Evolutionary conservation across 2,888 invertebrate genomes (phyloP).

Genomic region (Conistra vaccinii): DNA sequence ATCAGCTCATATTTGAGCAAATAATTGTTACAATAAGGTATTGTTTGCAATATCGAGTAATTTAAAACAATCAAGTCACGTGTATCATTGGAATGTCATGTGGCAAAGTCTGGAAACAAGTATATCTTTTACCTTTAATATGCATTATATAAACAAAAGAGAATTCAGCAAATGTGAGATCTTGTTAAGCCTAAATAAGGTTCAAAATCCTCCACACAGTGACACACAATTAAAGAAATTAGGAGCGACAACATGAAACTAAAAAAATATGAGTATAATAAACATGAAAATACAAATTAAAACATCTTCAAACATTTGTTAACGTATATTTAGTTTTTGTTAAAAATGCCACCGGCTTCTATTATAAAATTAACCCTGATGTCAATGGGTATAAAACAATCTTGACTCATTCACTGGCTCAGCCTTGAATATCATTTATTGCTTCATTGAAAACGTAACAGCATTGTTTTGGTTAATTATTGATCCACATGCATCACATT

Average conservation of each 20-base stretch:
- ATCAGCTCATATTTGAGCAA: conserved; percentile 11
- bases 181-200: neutral
- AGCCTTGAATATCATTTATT: conserved; percentile 62
- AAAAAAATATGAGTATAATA: neutral
- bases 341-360: neutral
- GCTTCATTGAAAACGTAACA: conserved; percentile 46
- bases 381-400: conserved; percentile 62
- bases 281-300: neutral
- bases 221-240: neutral
- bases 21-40: conserved; percentile 5
- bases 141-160: neutral
- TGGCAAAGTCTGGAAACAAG: neutral
- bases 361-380: conserved; percentile 63
- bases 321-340: neutral
- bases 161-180: neutral
- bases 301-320: neutral
- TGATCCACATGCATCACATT: conserved; percentile 34
- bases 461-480: conserved; percentile 51
- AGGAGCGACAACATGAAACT: neutral
- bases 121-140: neutral
- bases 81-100: neutral
- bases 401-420: conserved; percentile 54
- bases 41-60: conserved; percentile 18
- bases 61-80: conserved; percentile 9
- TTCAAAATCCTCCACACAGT: neutral